These are phyloP conservation scores for Parnassius orleans DNA, from an alignment of 2,888 invertebrate genomes.

Conservation along the genomic window DNA sequence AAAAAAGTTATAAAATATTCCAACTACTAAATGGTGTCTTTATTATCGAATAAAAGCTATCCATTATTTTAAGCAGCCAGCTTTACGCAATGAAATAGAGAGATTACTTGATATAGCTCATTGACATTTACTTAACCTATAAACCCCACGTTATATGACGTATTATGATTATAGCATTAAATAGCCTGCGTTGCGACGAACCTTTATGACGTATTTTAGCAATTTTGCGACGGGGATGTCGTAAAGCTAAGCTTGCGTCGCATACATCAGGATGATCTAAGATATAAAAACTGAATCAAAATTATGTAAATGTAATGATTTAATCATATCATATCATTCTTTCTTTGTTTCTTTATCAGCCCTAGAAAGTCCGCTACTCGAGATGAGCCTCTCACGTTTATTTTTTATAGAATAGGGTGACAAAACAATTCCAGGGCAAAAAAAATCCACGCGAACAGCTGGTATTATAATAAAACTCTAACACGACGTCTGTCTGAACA, in stretches of 20 bases:
- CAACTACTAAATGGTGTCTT: no score
- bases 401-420: no score
- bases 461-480: no score
- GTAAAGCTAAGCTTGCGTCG: slow-evolving; percentile 16
- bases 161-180: slow-evolving; percentile 15
- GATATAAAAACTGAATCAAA: neutral
- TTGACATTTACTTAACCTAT: slow-evolving; percentile 6
- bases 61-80: neutral
- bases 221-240: slow-evolving; percentile 7
- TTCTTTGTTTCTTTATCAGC: no score
- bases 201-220: slow-evolving; percentile 19
- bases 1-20: no score
- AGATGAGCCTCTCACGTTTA: no score
- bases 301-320: no score
- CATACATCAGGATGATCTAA: neutral
- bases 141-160: slow-evolving; percentile 12
- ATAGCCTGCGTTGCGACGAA: slow-evolving; percentile 8
- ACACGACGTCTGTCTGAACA: no score
- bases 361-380: no score
- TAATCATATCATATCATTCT: no score
- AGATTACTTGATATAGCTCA: neutral
- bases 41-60: neutral
- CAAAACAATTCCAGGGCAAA: no score
- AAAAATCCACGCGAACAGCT: no score
- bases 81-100: neutral